Conservation (phyloP, 2,113 vertebrate genomes). For the Toxotes chatareus region DNA sequence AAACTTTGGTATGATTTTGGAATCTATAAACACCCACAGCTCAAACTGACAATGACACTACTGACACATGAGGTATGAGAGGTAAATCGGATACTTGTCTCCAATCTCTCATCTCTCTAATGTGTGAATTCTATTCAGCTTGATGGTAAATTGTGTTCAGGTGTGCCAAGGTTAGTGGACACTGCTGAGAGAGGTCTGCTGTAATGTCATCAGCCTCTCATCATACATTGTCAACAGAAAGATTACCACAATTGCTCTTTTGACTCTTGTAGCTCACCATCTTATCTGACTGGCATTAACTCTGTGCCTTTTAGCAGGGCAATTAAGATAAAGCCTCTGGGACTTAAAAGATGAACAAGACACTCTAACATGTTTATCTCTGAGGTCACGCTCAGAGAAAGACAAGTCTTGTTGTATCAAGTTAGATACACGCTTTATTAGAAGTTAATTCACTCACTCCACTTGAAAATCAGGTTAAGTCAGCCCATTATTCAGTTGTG, state of each 20-base stretch:
- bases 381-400: not conserved
- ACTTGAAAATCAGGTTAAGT: not conserved
- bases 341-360: conserved; percentile 13
- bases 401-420: not conserved
- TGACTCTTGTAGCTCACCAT: conserved; percentile 38
- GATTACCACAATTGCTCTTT: conserved; percentile 64
- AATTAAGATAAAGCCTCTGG: conserved; percentile 57
- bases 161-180: conserved; percentile 64
- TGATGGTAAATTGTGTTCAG: conserved; percentile 58
- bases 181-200: conserved; percentile 60
- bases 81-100: not conserved
- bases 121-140: conserved; percentile 30
- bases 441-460: not conserved
- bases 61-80: not conserved
- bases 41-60: not conserved
- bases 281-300: conserved; percentile 47
- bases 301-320: conserved; percentile 10
- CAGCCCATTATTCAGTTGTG: not conserved
- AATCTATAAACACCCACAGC: not conserved
- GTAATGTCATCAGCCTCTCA: conserved; percentile 65
- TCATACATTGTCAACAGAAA: conserved; percentile 51
- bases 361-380: conserved; percentile 33
- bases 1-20: not conserved
- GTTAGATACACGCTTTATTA: not conserved
- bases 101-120: conserved; percentile 25